These are phyloP conservation scores for Scaptomyza flava DNA, from an alignment of 2,888 invertebrate species.

Conservation along the genomic window DNA sequence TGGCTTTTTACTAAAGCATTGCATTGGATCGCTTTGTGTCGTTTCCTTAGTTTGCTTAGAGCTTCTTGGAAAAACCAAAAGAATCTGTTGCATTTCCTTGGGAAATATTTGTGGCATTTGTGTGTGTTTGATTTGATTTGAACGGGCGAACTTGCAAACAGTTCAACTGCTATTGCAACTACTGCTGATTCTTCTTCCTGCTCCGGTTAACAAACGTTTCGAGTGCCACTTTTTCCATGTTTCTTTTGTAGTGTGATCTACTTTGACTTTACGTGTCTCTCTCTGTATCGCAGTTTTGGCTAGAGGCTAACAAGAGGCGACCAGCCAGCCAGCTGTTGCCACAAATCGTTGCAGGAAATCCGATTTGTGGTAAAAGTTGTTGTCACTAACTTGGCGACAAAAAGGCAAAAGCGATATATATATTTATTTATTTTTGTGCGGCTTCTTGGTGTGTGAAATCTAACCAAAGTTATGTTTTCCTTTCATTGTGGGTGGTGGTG, in stretches of 20 bases:
- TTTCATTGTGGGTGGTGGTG: conserved; percentile 31
- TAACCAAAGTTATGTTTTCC: conserved; percentile 37
- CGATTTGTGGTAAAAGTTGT: conserved; percentile 80
- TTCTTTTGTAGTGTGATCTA: conserved; percentile 63
- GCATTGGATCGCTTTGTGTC: neutral
- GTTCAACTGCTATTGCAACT: neutral
- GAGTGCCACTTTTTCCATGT: conserved; percentile 34
- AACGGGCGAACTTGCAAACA: conserved; percentile 19
- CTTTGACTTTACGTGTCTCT: conserved; percentile 38
- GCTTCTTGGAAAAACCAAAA: conserved; percentile 71
- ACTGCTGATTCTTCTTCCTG: conserved; percentile 71
- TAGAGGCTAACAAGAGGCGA: conserved; percentile 10
- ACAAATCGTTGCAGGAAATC: conserved; percentile 76
- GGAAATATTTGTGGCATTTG: conserved; percentile 79
- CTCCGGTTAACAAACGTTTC: conserved; percentile 53
- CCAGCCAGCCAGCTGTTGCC: conserved; percentile 47
- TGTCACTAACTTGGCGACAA: conserved; percentile 42
- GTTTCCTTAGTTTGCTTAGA: conserved; percentile 52
- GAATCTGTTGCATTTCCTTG: conserved; percentile 81
- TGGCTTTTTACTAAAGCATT: conserved; percentile 1
- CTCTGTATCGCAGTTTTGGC: conserved; percentile 21
- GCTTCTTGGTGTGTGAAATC: conserved; percentile 57
- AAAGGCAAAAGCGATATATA: conserved; percentile 6
- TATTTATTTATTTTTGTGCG: conserved; percentile 36
- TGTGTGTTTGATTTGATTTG: conserved; percentile 56